phyloP scores from a whole-genome alignment of 35 echinoderm and acorn worm species.

The Amphiura filiformis region DNA sequence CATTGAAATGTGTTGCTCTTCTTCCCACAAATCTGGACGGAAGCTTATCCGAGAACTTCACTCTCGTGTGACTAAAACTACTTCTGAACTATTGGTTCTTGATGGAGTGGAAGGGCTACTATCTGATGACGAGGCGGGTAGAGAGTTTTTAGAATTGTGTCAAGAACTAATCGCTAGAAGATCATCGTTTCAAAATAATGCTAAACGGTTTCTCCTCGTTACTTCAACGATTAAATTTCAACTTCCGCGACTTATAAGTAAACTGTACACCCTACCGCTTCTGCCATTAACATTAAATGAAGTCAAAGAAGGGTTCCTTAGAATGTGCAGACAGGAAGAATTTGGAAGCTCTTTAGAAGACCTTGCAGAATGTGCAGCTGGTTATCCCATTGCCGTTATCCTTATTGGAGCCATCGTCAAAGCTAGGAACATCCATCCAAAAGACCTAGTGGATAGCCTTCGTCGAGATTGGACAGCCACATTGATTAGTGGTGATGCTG shows the following conservation, averaged over 20 bases:
- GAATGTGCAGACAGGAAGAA: not conserved
- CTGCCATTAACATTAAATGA: not conserved
- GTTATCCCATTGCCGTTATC: not conserved
- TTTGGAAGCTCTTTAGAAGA: not conserved
- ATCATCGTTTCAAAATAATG: not conserved
- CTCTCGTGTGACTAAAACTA: not conserved
- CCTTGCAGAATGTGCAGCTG: not conserved
- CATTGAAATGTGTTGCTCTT: not conserved
- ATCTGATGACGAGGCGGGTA: not conserved
- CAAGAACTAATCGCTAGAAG: not conserved
- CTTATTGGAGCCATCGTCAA: not conserved
- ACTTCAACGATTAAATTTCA: not conserved
- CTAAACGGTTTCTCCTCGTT: not conserved
- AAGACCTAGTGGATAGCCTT: not conserved
- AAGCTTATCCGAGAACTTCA: not conserved
- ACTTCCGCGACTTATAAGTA: not conserved
- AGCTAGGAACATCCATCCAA: not conserved
- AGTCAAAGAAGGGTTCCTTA: not conserved
- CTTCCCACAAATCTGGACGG: not conserved
- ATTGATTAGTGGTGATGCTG: not conserved
- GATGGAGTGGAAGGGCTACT: not conserved
- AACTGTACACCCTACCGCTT: not conserved
- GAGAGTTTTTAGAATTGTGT: not conserved
- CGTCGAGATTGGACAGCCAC: not conserved
- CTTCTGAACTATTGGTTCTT: not conserved